Base-by-base conservation (phyloP, 2,888 invertebrate species). In the Ophion slaviceki region DNA sequence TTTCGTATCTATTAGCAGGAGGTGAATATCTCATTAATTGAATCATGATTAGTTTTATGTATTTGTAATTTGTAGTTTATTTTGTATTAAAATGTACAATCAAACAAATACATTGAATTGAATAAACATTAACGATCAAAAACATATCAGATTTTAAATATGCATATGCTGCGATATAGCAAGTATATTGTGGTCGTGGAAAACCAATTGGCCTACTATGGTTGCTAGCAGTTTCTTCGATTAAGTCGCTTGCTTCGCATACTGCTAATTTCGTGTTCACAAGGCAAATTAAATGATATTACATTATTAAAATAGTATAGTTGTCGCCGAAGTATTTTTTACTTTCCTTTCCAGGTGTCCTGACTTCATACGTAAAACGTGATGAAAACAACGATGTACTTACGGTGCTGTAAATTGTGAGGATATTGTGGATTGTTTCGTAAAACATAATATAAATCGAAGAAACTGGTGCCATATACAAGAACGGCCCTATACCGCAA, bases 11-110 rank as follows among this genome's bases (percentile, higher is more conserved):
- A 68, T 47, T n/a, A 36, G 61, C 59, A 81, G 61, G 28, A 61
- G 68, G 75, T 24, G n/a, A 70, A 66, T 66, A 47, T 64, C 7
- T 47, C 45, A 71, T 64, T 28, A 71, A 76, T 57, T 28, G 57
- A 32, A 11, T 66, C 28, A 40, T 68, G 47, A 59, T 59, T 36
- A 72, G 32, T 28, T 71, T 36, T 40, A 74, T 72, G 74, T 75
- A 62, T 78, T 77, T 75, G 62, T 64, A 70, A 79, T 85, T 82
- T 82, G 79, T 74, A 79, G 74, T 82, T 82, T 79, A 59, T 75
- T 79, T 85, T 53, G 70, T 79, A 85, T 83, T 62, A 79, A 82
- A 82, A 79, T 76, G 61, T 79, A 79, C 68, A 79, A 70, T 78
- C 47, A 59, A 67, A 68, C 32, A 68, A 28, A 11, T 67, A 66